Evolutionary conservation across 2,113 vertebrate species (phyloP), one percentile per base, ranked within the genome.

Genomic region (Drymodes brunneopygia): DNA sequence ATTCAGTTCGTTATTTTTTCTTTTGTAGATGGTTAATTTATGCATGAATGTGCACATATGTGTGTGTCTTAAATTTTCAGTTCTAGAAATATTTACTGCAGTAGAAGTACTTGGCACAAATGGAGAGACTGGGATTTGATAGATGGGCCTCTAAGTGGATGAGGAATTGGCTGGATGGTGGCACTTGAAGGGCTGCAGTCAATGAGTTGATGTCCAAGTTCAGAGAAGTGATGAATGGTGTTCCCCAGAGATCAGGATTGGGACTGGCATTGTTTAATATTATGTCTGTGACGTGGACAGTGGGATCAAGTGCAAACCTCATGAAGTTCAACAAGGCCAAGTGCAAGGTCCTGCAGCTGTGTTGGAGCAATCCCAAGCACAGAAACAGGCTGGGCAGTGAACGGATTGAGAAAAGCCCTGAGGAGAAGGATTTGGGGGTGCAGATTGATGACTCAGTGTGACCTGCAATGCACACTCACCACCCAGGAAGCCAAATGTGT

Each of bases 1-100:
- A 73, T 85, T 85, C 83, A 28, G 17, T 31, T 94, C 19, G 20
- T 28, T 92, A 25, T 90, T 95, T 95, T 91, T 91, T 61, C n/a
- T 27, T 90, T 77, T 80, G 51, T 88, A 66, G 36, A 58, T 70
- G 15, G 42, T 53, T 69, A 93, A 96, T 88, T 88, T 93, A 86
- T 94, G 45, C 58, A 70, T 57, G 45, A 58, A 53, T 82, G 79
- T 77, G 38, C 36, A 86, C 31, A 70, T 92, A 88, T 62, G 48
- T 28, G 6, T 38, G 11, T 72, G 23, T 33, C 21, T 80, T 86
- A 86, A 70, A 80, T 80, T 88, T 94, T 80, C 35, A 78, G 29
- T 28, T 95, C 56, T 58, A 60, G 54, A 94, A 83, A 88, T 86
- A 65, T 80, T 92, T 85, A 53, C 42, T 61, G 22, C 13, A 42